phyloP scores from a whole-genome alignment of 2,113 vertebrate species.

The Dendropsophus ebraccatus region DNA sequence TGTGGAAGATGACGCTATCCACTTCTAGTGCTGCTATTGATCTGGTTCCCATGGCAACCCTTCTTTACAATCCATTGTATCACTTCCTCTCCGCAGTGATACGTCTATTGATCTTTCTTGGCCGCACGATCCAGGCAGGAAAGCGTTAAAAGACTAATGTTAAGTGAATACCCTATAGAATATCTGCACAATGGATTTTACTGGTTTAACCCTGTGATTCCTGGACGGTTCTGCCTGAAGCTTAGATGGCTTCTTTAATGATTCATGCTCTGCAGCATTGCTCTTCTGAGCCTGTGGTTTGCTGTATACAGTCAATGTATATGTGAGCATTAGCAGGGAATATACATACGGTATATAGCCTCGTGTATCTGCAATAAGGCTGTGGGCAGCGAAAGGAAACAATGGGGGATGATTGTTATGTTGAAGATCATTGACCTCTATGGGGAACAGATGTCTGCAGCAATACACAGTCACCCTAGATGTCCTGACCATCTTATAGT shows the following conservation, averaged over 20 bases:
- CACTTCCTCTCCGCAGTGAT: background rate
- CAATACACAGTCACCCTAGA: background rate
- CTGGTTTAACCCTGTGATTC: background rate
- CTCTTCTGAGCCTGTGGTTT: background rate
- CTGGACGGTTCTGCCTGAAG: background rate
- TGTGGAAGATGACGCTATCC: background rate
- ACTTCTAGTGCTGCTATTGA: constrained; percentile 11
- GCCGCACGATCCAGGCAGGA: background rate
- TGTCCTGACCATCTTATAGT: background rate
- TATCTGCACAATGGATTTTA: background rate
- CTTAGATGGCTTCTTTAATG: background rate
- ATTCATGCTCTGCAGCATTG: background rate
- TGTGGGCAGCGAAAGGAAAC: too few relatives aligned
- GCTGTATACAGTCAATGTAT: background rate
- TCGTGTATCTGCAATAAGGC: too few relatives aligned
- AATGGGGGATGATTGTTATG: background rate
- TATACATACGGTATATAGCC: background rate
- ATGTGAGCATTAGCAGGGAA: background rate
- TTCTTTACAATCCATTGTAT: background rate
- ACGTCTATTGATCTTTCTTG: background rate
- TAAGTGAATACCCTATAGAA: background rate
- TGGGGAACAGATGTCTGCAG: background rate
- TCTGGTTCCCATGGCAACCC: constrained; percentile 25
- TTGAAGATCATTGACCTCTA: background rate
- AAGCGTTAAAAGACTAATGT: background rate